Evolutionary conservation across 2,797 vertebrate species (phyloP).

Genomic region (Lemur catta): DNA sequence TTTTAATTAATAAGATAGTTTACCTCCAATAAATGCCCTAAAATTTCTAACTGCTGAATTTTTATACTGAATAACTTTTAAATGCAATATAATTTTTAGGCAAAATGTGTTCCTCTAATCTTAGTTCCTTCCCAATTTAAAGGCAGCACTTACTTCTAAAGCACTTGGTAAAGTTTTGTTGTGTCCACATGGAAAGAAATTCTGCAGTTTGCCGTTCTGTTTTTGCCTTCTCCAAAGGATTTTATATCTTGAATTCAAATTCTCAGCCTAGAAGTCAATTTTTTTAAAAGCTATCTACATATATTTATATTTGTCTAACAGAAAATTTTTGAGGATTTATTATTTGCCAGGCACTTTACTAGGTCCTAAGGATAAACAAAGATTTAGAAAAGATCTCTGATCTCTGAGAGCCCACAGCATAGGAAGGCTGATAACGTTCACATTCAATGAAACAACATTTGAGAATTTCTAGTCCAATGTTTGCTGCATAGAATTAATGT

Average conservation of each 20-base stretch:
- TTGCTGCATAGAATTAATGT: background rate
- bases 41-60: background rate
- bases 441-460: background rate
- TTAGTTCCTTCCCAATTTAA: background rate
- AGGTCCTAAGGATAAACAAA: background rate
- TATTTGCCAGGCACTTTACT: background rate
- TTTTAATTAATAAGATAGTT: background rate
- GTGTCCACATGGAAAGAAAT: background rate
- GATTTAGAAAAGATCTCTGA: background rate
- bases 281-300: background rate
- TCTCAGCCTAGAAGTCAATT: background rate
- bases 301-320: background rate
- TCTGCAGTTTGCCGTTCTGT: background rate
- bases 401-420: accelerated
- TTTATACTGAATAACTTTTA: background rate
- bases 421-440: background rate
- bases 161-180: background rate
- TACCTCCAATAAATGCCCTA: background rate
- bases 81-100: background rate
- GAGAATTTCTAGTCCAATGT: background rate
- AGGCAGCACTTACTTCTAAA: background rate
- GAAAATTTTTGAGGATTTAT: background rate
- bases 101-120: background rate
- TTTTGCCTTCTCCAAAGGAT: background rate
- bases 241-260: background rate